Conservation (phyloP, 2,113 vertebrate genomes). For the Puntigrus tetrazona region DNA sequence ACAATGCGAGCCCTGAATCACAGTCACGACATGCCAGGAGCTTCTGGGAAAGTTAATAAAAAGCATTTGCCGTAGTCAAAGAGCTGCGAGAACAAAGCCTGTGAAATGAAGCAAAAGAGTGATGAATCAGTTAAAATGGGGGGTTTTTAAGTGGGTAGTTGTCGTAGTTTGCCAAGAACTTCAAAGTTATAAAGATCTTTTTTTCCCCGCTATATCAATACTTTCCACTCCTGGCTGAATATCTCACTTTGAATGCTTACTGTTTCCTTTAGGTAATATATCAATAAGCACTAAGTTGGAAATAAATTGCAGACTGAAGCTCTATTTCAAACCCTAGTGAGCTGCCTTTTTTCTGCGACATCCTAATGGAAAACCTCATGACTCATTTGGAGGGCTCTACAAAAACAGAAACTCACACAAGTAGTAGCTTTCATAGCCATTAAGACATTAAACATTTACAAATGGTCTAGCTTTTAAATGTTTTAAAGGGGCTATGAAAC, state of each 20-base stretch:
- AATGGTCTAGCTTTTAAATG: neutral
- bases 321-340: neutral
- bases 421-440: neutral
- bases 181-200: neutral
- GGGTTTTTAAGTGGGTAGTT: neutral
- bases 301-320: neutral
- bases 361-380: neutral
- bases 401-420: neutral
- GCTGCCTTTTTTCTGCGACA: neutral
- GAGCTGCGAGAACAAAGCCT: neutral
- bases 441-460: neutral
- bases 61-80: neutral
- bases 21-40: neutral
- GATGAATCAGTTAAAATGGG: neutral
- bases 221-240: slow-evolving; percentile 11
- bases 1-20: slow-evolving; percentile 45
- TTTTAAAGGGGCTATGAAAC: too few species aligned
- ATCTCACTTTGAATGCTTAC: neutral
- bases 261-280: neutral
- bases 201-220: neutral
- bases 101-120: neutral
- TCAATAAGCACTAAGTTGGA: neutral
- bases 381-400: neutral
- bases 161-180: neutral
- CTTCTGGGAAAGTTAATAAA: neutral